Evolutionary conservation across 2,888 invertebrate genomes (phyloP).

Genomic region (Spisula solida): DNA sequence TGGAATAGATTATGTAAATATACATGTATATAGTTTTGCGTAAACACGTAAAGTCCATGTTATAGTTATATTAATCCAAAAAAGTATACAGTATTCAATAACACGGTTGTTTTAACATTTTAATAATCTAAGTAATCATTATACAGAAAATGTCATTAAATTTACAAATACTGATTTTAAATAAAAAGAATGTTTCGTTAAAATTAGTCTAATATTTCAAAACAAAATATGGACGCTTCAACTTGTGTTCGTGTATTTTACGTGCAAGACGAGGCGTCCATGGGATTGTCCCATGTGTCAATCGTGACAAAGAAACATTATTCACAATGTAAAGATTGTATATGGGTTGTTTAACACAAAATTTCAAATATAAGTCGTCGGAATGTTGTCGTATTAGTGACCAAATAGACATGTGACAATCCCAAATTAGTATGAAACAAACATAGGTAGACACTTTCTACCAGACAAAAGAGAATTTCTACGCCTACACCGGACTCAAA

Average conservation of each 20-base stretch:
- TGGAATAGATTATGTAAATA: no score
- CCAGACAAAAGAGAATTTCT: neutral
- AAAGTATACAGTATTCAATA: no score
- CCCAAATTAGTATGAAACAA: neutral
- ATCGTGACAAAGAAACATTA: no score
- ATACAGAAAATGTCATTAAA: no score
- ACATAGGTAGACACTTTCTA: neutral
- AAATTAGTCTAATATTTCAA: neutral
- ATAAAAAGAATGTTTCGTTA: neutral
- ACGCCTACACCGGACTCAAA: neutral
- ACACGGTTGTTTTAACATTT: no score
- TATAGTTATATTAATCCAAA: neutral
- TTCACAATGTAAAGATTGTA: no score
- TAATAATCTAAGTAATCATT: no score
- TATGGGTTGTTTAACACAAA: no score
- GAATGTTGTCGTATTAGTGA: neutral
- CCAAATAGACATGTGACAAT: neutral
- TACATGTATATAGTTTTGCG: no score
- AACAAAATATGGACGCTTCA: neutral
- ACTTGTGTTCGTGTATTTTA: neutral
- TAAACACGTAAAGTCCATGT: neutral
- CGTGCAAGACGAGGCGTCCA: neutral
- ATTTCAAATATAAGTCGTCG: no score
- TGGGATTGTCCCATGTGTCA: neutral
- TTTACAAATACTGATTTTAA: no score